These are phyloP conservation scores for Tuta absoluta DNA, from an alignment of 2,888 invertebrate genomes.

Conservation along the genomic window DNA sequence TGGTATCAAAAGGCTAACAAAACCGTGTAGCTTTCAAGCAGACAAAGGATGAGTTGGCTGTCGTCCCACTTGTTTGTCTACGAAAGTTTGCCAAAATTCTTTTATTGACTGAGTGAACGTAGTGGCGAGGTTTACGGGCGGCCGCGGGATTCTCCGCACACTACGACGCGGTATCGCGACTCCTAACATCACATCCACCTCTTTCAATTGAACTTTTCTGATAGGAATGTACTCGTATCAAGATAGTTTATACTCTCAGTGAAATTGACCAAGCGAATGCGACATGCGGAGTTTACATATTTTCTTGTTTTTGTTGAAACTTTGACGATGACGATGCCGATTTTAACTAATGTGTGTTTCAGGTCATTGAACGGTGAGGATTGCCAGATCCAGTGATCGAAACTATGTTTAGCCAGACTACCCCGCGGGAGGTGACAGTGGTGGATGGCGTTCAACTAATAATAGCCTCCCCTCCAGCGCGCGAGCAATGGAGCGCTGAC, in stretches of 20 bases:
- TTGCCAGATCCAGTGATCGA: conserved; percentile 74
- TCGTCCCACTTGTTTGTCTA: conserved; percentile 78
- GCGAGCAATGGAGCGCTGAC: conserved; percentile 66
- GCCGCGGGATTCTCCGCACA: conserved; percentile 53
- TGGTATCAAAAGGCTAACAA: conserved; percentile 69
- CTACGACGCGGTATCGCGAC: conserved; percentile 35
- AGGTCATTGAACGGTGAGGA: conserved; percentile 77
- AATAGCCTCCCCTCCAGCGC: conserved; percentile 80
- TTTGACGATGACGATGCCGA: conserved; percentile 6
- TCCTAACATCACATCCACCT: conserved; percentile 14
- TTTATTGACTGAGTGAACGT: conserved; percentile 76
- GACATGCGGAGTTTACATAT: neutral
- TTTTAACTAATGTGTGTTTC: conserved; percentile 32
- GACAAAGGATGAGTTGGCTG: conserved; percentile 80
- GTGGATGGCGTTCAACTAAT: conserved; percentile 79
- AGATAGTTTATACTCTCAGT: conserved; percentile 11
- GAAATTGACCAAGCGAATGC: neutral
- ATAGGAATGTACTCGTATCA: conserved; percentile 7
- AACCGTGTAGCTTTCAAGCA: conserved; percentile 72
- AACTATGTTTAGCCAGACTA: conserved; percentile 78
- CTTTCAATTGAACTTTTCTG: conserved; percentile 20
- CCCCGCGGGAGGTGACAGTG: conserved; percentile 81
- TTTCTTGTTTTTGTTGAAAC: neutral
- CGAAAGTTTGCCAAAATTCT: conserved; percentile 80
- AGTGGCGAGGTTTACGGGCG: conserved; percentile 65